Percentiles rank a stretch among this genome's conserved stretches.
These are phyloP conservation scores for Drosophila virilis DNA, from an alignment of 1,140 invertebrate genomes.

Conservation along the genomic window DNA sequence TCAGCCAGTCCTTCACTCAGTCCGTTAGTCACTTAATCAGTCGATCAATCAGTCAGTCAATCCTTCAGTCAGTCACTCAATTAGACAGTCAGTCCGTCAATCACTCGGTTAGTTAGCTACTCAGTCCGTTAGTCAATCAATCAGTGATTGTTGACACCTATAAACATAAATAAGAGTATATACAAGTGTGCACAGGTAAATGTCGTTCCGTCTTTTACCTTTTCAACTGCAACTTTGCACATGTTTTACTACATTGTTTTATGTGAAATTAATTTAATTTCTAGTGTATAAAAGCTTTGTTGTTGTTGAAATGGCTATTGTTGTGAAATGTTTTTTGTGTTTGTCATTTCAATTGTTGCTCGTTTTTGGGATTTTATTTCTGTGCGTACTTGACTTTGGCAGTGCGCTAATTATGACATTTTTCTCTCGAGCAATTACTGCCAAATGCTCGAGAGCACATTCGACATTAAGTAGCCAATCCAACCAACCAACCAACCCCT, in stretches of 20 bases:
- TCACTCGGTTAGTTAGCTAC: too few species aligned
- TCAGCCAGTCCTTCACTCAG: too few species aligned
- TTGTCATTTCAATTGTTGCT: slow-evolving; percentile 1
- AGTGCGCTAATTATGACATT: slow-evolving; percentile 64
- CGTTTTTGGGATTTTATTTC: slow-evolving; percentile 21
- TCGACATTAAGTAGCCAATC: slow-evolving; percentile 59
- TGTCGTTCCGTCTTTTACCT: neutral
- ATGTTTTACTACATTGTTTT: neutral
- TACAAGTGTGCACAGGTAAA: neutral
- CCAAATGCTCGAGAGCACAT: slow-evolving; percentile 73
- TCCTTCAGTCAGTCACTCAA: too few species aligned
- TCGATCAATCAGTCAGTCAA: too few species aligned
- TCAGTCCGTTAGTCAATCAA: too few species aligned
- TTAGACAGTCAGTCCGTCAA: too few species aligned
- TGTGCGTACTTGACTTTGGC: slow-evolving; percentile 31
- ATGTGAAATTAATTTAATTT: neutral
- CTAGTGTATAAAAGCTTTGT: slow-evolving; percentile 21
- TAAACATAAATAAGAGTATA: neutral
- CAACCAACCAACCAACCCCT: neutral
- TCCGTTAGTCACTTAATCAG: too few species aligned
- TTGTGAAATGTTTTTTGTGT: neutral
- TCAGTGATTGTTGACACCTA: too few species aligned
- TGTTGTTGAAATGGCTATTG: slow-evolving; percentile 13
- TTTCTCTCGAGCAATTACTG: slow-evolving; percentile 68
- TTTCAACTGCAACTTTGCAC: slow-evolving; percentile 1